Conservation (phyloP, 2,797 vertebrate species). For the Falco columbarius region DNA sequence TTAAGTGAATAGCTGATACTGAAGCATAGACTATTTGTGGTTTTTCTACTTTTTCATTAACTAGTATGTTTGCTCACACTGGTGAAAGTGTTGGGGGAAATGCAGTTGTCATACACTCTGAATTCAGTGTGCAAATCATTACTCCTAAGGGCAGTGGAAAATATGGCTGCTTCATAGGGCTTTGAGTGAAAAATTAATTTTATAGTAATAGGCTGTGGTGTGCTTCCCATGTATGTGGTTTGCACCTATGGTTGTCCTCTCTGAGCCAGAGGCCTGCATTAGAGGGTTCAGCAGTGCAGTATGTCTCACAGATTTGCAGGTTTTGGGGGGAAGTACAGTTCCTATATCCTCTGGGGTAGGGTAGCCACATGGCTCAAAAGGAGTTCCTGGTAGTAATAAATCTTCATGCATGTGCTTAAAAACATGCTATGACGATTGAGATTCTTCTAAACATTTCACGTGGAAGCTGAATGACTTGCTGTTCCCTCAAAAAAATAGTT, state of each 20-base stretch:
- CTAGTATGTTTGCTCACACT: neutral
- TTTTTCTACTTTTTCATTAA: neutral
- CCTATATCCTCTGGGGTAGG: neutral
- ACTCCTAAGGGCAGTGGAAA: neutral
- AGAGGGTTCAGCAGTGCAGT: neutral
- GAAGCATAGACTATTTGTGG: neutral
- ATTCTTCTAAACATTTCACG: neutral
- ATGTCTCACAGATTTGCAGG: neutral
- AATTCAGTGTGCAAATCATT: neutral
- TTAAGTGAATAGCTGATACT: neutral
- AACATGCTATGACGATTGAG: neutral
- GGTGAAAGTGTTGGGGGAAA: neutral
- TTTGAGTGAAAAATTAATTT: neutral
- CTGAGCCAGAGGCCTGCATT: neutral
- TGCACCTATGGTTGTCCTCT: neutral
- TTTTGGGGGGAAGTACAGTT: neutral
- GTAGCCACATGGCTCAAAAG: neutral
- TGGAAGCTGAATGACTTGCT: conserved; percentile 35
- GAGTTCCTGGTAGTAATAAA: neutral
- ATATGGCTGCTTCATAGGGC: neutral
- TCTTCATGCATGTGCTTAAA: neutral
- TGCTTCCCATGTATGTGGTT: neutral
- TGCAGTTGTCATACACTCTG: neutral
- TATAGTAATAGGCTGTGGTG: neutral
- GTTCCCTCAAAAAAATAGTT: conserved; percentile 3